A percentile compares a stretch with the other conserved stretches of the same genome.
Evolutionary conservation across 2,113 vertebrate species (phyloP).

Genomic region (Tragelaphus imberbis): DNA sequence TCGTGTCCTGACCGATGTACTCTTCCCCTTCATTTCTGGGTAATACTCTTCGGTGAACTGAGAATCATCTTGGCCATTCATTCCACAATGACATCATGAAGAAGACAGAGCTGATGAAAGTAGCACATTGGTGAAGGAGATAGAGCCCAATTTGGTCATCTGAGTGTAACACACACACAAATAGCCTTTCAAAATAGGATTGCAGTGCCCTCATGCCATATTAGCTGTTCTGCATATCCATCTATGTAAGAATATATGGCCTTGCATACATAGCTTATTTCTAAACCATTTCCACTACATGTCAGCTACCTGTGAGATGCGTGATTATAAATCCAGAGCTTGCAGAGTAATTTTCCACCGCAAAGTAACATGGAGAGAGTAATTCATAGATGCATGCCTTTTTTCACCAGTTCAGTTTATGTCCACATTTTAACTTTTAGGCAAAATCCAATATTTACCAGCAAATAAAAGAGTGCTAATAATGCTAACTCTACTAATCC

Average conservation of each 20-base stretch:
- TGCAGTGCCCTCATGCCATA: not conserved
- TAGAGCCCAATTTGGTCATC: not conserved
- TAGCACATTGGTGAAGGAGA: not conserved
- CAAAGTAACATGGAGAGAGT: not conserved
- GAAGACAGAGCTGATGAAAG: not conserved
- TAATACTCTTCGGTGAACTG: not conserved
- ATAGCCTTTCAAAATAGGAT: not conserved
- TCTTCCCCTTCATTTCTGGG: not conserved
- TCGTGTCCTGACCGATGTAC: not conserved
- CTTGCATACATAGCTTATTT: not conserved
- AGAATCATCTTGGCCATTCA: not conserved
- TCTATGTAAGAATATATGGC: not conserved
- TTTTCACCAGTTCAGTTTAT: not conserved
- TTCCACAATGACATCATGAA: not conserved
- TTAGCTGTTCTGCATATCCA: not conserved
- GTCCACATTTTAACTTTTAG: conserved; percentile 18
- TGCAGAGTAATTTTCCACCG: not conserved
- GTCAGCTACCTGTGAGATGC: not conserved
- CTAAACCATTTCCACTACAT: not conserved
- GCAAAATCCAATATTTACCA: conserved; percentile 32
- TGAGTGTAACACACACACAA: not conserved
- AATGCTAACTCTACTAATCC: not conserved
- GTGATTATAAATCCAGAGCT: not conserved
- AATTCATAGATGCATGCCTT: not conserved
- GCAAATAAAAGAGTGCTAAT: not conserved